These are phyloP conservation scores for Apis laboriosa DNA, from an alignment of 1,140 invertebrate genomes.

Conservation along the genomic window DNA sequence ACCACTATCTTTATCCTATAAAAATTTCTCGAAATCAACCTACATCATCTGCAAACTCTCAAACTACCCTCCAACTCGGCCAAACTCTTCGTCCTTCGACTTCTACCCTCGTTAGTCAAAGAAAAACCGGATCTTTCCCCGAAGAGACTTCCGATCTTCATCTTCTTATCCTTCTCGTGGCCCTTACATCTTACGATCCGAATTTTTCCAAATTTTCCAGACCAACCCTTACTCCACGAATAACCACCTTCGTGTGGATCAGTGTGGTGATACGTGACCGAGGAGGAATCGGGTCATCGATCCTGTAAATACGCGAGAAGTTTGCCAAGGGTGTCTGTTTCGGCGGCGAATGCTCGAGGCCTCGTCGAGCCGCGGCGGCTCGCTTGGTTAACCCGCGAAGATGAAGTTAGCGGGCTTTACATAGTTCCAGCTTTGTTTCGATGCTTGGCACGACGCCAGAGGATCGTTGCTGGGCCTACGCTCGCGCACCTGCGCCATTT, in stretches of 20 bases:
- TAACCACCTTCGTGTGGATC: background rate
- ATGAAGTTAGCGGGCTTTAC: slow-evolving; percentile 33
- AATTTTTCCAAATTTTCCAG: background rate
- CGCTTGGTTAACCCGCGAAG: slow-evolving; percentile 27
- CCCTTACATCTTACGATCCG: no score
- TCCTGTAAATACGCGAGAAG: slow-evolving; percentile 10
- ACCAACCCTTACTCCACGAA: background rate
- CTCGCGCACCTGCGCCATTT: slow-evolving; percentile 21
- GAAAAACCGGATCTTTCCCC: background rate
- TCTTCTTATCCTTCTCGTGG: no score
- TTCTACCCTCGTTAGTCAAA: background rate
- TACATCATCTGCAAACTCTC: background rate
- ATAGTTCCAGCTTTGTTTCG: slow-evolving; percentile 34
- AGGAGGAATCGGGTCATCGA: slow-evolving; percentile 19
- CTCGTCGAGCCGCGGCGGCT: background rate
- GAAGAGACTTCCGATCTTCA: background rate
- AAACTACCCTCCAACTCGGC: background rate
- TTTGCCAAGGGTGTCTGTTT: slow-evolving; percentile 22
- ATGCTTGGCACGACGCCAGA: background rate
- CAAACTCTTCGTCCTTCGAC: background rate
- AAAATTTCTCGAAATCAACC: background rate
- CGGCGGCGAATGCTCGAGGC: slow-evolving; percentile 14
- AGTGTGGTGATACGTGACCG: background rate
- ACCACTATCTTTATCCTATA: no score
- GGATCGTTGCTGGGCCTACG: background rate